Evolutionary conservation across 2,113 vertebrate genomes (phyloP).

Genomic region (Pseudorasbora parva): DNA sequence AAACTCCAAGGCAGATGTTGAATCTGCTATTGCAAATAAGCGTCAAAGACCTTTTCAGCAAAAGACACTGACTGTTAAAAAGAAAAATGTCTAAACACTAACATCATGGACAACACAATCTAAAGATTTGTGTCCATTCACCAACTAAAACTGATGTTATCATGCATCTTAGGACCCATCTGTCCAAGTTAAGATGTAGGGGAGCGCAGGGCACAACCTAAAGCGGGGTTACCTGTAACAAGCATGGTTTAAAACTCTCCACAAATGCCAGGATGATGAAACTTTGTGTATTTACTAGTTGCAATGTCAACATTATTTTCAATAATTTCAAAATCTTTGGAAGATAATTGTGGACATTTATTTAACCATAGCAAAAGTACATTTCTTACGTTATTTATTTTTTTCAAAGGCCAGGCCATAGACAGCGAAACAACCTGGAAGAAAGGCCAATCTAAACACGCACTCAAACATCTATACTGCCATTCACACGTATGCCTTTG

Average conservation of each 20-base stretch:
- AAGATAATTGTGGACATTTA: no score
- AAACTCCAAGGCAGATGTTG: slow-evolving; percentile 44
- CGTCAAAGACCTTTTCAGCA: neutral
- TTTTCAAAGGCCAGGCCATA: neutral
- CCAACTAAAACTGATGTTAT: neutral
- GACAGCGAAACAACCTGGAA: neutral
- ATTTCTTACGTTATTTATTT: no score
- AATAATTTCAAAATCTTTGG: no score
- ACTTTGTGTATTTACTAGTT: no score
- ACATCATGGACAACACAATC: neutral
- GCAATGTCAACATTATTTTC: no score
- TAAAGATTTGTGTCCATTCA: slow-evolving; percentile 1
- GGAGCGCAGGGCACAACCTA: no score
- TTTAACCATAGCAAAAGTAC: no score
- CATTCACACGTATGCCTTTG: no score
- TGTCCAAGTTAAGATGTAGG: neutral
- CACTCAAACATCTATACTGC: neutral
- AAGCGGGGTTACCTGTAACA: no score
- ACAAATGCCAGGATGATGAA: no score
- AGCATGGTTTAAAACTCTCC: no score
- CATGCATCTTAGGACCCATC: neutral
- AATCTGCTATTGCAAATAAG: slow-evolving; percentile 1
- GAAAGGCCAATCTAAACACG: neutral
- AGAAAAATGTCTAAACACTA: neutral
- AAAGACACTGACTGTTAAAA: slow-evolving; percentile 13